A percentile compares a stretch with the other conserved stretches of the same genome.
These are phyloP conservation scores for Peribatodes rhomboidaria DNA, from an alignment of 2,888 invertebrate genomes.

Conservation along the genomic window DNA sequence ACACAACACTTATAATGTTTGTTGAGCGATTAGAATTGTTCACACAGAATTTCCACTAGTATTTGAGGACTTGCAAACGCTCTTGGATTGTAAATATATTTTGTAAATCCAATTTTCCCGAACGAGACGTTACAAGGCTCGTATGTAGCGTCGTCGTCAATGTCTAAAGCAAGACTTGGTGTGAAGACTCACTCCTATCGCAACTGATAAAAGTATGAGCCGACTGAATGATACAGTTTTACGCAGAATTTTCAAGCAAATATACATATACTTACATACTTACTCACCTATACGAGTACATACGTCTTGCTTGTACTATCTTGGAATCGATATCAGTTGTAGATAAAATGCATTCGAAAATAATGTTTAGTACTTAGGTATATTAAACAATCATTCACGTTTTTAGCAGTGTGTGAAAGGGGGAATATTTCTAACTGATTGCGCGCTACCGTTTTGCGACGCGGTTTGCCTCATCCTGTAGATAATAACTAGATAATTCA, in stretches of 20 bases:
- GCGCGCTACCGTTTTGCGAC: slow-evolving; percentile 2
- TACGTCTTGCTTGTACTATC: slow-evolving; percentile 27
- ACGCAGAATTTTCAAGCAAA: slow-evolving; percentile 62
- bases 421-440: slow-evolving; percentile 3
- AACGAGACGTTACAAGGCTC: background rate
- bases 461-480: slow-evolving; percentile 10
- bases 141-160: slow-evolving; percentile 4
- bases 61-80: background rate
- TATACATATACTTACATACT: slow-evolving; percentile 51
- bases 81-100: background rate
- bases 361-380: slow-evolving; percentile 13
- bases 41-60: background rate
- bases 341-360: slow-evolving; percentile 23
- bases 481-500: slow-evolving; percentile 8
- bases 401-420: slow-evolving; percentile 4
- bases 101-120: background rate
- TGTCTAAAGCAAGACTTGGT: slow-evolving; percentile 24
- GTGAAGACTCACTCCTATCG: slow-evolving; percentile 66
- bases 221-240: slow-evolving; percentile 60
- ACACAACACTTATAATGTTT: background rate
- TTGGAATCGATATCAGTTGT: slow-evolving; percentile 25
- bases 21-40: background rate
- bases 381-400: slow-evolving; percentile 33
- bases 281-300: slow-evolving; percentile 31
- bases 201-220: slow-evolving; percentile 66